Evolutionary conservation across 1,140 invertebrate genomes (phyloP).

Genomic region (Pentalonia nigronervosa): DNA sequence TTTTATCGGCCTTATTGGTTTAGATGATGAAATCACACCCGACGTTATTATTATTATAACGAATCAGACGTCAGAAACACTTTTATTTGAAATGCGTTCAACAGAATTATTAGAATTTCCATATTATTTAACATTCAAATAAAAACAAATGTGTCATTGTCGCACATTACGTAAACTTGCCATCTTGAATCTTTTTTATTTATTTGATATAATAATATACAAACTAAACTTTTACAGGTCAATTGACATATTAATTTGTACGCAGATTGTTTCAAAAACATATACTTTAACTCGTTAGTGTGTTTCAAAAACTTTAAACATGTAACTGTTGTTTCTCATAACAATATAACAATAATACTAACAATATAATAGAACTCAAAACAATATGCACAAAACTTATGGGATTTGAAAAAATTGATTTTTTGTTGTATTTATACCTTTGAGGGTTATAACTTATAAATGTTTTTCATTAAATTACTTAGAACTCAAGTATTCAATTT

Average conservation of each 20-base stretch:
- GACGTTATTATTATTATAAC: neutral
- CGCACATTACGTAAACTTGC: neutral
- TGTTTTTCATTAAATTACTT: neutral
- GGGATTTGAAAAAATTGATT: neutral
- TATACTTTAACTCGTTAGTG: neutral
- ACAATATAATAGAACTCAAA: neutral
- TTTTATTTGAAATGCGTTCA: neutral
- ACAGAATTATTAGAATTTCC: neutral
- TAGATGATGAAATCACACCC: neutral
- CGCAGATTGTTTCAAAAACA: neutral
- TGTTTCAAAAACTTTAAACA: neutral
- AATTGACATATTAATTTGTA: conserved; percentile 4
- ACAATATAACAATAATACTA: too few species aligned
- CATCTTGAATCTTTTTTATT: neutral
- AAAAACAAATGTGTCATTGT: neutral
- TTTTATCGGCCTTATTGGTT: neutral
- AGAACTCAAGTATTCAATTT: neutral
- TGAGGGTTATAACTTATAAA: neutral
- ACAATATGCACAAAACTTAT: neutral
- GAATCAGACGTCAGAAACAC: neutral
- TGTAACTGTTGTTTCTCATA: neutral
- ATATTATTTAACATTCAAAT: neutral
- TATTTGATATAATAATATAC: neutral
- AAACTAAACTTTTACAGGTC: neutral
- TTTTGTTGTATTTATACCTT: neutral